phyloP scores from a whole-genome alignment of 2,113 vertebrate genomes.

The Hylia prasina region DNA sequence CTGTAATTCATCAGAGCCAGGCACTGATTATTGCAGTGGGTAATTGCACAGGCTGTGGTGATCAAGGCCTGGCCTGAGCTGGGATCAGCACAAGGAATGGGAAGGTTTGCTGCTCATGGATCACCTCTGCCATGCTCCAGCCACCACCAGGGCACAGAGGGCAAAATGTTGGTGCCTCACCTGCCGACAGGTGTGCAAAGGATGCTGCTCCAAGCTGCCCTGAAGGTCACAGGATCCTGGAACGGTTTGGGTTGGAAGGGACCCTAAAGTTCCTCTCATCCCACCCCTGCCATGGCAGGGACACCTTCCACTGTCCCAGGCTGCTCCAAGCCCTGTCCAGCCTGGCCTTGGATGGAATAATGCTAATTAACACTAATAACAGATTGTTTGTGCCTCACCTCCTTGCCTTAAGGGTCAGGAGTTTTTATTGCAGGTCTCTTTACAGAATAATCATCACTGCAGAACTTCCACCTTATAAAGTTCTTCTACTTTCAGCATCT shows the following conservation, averaged over 20 bases:
- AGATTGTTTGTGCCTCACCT: not conserved
- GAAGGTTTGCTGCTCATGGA: no score
- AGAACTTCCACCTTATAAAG: not conserved
- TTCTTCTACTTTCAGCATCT: not conserved
- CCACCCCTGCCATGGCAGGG: not conserved
- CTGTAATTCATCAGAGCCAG: not conserved
- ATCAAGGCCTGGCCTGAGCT: not conserved
- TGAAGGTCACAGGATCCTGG: not conserved
- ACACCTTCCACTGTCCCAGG: not conserved
- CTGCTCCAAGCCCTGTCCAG: not conserved
- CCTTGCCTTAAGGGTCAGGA: not conserved
- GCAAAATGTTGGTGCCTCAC: not conserved
- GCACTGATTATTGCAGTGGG: not conserved
- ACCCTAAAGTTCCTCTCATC: not conserved
- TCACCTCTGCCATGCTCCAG: not conserved
- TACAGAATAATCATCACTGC: not conserved
- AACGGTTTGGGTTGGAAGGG: not conserved
- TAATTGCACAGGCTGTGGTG: not conserved
- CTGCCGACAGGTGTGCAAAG: not conserved
- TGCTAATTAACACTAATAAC: not conserved
- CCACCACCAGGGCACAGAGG: not conserved
- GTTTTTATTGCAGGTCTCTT: not conserved
- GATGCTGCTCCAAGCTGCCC: not conserved
- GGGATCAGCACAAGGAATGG: not conserved
- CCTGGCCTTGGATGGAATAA: not conserved